A percentile compares a stretch with the other conserved stretches of the same genome.
phyloP scores from a whole-genome alignment of 2,113 vertebrate species.

The Poeciliopsis turrubarensis region DNA sequence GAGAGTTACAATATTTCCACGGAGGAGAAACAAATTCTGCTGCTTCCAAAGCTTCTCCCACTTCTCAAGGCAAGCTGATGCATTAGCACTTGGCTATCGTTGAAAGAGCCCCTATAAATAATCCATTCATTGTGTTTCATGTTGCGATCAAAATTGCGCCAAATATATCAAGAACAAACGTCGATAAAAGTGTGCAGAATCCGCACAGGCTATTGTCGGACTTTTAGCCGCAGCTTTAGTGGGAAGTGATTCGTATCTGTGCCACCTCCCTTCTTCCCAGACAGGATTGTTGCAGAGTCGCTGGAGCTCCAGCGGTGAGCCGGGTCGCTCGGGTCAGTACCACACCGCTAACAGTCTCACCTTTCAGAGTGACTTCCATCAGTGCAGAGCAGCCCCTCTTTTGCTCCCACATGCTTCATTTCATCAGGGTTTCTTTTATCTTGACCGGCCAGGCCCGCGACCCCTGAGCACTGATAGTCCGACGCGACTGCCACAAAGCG shows the following conservation, averaged over 20 bases:
- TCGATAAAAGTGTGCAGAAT: too few relatives aligned
- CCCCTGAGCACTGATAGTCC: conserved; percentile 70
- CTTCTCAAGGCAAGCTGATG: too few relatives aligned
- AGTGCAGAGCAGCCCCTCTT: conserved; percentile 55
- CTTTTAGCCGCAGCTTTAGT: too few relatives aligned
- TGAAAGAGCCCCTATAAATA: too few relatives aligned
- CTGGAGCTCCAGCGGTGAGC: conserved; percentile 45
- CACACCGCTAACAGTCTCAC: conserved; percentile 60
- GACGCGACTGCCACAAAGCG: conserved; percentile 57
- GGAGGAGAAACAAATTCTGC: too few relatives aligned
- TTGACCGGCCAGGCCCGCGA: conserved; percentile 77
- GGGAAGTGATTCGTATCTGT: conserved; percentile 11
- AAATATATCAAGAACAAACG: too few relatives aligned
- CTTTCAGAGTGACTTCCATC: conserved; percentile 71
- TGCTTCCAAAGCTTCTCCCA: too few relatives aligned
- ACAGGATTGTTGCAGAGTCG: conserved; percentile 23
- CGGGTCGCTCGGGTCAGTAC: conserved; percentile 66
- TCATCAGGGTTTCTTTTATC: conserved; percentile 79
- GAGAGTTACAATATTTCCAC: too few relatives aligned
- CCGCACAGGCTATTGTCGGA: too few relatives aligned
- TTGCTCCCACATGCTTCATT: conserved; percentile 70
- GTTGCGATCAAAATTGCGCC: too few relatives aligned
- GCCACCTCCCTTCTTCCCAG: conserved; percentile 9
- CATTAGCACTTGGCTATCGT: too few relatives aligned
- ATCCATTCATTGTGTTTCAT: too few relatives aligned